These are phyloP conservation scores for Macropus fuliginosus DNA, from an alignment of 2,797 vertebrate genomes.

Conservation along the genomic window DNA sequence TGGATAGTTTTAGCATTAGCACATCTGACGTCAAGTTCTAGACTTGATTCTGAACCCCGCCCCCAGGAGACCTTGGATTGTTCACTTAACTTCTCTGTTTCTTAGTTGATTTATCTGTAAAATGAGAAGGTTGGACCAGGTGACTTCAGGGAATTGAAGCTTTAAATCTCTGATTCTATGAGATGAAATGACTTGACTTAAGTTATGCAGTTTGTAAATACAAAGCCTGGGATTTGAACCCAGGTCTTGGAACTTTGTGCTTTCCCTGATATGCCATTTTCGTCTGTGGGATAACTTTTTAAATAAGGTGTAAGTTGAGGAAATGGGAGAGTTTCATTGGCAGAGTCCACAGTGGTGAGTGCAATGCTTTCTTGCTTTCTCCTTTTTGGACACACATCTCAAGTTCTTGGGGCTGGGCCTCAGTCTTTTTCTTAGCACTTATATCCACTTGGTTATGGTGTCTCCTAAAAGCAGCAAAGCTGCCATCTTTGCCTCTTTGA, in stretches of 20 bases:
- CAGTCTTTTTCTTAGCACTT: too few species aligned
- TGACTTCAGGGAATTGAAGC: too few species aligned
- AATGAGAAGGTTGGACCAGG: too few species aligned
- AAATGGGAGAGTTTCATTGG: background rate
- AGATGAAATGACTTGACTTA: background rate
- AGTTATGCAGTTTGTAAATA: background rate
- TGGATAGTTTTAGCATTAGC: too few species aligned
- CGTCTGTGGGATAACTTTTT: too few species aligned
- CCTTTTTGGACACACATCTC: too few species aligned
- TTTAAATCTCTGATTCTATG: background rate
- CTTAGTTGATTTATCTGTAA: too few species aligned
- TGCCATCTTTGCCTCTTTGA: too few species aligned
- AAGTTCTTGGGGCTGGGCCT: too few species aligned
- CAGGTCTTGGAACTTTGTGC: background rate
- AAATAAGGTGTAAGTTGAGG: background rate
- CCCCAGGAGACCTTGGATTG: background rate
- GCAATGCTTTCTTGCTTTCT: background rate
- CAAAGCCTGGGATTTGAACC: background rate
- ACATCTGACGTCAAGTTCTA: background rate
- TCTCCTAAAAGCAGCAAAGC: too few species aligned
- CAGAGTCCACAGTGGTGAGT: background rate
- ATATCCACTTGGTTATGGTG: too few species aligned
- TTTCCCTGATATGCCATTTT: background rate
- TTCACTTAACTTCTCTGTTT: background rate
- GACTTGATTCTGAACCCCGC: background rate